A percentile compares a stretch with the other conserved stretches of the same genome.
Conservation (phyloP, 2,113 vertebrate species). For the Campylomormyrus numenius region DNA sequence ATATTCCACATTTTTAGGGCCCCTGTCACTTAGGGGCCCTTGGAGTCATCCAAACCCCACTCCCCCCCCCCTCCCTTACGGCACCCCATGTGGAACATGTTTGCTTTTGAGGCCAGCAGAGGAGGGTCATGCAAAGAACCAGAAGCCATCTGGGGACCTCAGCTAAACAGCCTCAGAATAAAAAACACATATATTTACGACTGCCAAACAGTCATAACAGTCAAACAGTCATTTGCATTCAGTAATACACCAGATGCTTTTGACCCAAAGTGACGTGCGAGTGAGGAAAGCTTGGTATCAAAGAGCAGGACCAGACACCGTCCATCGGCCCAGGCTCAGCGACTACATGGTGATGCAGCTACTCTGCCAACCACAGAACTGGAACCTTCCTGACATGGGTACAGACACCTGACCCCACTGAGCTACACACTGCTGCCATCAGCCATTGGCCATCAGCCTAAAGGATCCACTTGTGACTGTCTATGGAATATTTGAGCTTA, state of each 20-base stretch:
- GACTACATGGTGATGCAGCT: not conserved
- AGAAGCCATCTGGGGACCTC: not conserved
- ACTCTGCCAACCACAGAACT: not conserved
- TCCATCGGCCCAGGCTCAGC: not conserved
- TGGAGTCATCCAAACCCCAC: not conserved
- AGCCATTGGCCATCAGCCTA: not conserved
- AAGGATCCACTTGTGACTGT: not conserved
- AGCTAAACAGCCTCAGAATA: not conserved
- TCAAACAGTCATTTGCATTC: not conserved
- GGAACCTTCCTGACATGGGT: not conserved
- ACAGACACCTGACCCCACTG: not conserved
- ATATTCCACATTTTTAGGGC: not conserved
- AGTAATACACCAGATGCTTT: not conserved
- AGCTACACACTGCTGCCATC: not conserved
- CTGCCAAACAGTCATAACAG: not conserved
- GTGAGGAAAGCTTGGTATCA: not conserved
- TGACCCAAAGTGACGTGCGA: not conserved
- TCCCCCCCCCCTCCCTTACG: not conserved
- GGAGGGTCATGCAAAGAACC: not conserved
- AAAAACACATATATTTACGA: not conserved
- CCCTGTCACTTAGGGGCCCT: not conserved
- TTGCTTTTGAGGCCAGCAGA: not conserved
- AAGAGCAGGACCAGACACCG: not conserved
- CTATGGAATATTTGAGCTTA: not conserved
- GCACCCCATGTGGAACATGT: not conserved